Base-by-base conservation (phyloP, 2,888 invertebrate genomes). In the Philereme vetulata region DNA sequence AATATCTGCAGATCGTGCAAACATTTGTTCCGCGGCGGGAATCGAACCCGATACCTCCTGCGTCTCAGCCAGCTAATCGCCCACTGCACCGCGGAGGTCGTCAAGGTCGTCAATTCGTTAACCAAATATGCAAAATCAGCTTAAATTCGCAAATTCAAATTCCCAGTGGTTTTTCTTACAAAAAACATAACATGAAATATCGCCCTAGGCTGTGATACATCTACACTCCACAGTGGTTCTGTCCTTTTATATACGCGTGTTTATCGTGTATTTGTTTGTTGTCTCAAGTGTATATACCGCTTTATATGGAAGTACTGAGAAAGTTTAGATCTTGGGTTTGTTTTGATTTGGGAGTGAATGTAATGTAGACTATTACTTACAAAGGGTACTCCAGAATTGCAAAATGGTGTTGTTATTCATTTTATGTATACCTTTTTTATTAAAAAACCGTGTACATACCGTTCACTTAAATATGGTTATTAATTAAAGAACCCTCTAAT, bases 141-240 rank as follows among this genome's bases (percentile, higher is more conserved):
- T 44, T 4, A 44, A 44, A 44, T 8, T 45, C 10, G 7, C 33
- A 44, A 32, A 7, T 51, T 21, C 34, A 11, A 32, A 9, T 40
- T 10, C 21, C 38, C 46, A 53, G 49, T 33, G 46, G 38, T 49
- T 49, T 51, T 43, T 7, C 34, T 9, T 44, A 44, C 46, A 52
- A 56, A 35, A 56, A 46, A 45, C 35, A 49, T 10, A 46, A 32
- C 43, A 58, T 49, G 52, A 58, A 52, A 45, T 46, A 42, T n/a
- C 53, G 59, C 59, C 59, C 54, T n/a, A 46, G 46, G 59, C 42
- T 9, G n/a, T 59, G 54, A 60, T 54, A 60, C 54, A 60, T 52
- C 52, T 59, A 38, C 50, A 44, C 59, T 59, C 45, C 50, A 44
- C 59, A 54, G 46, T 4, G 36, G 51, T 43, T 51, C 40, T 42